Evolutionary conservation across 2,113 vertebrate genomes (phyloP), one percentile per base, ranked within the genome.

Genomic region (Tragulus kanchil): DNA sequence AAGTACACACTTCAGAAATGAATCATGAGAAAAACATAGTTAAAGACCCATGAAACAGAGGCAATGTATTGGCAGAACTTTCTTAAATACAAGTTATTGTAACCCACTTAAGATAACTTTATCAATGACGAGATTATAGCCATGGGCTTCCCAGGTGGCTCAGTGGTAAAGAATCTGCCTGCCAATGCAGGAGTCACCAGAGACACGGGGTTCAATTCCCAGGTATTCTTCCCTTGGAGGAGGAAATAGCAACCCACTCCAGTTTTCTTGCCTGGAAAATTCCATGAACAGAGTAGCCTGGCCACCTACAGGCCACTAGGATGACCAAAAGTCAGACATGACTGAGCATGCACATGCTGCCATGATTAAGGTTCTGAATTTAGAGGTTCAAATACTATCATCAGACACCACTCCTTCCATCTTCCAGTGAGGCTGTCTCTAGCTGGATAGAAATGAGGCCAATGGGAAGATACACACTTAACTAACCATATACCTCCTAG

Each of bases 401-500:
- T 28, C 36, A 84, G 15, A 36, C 6, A 83, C 10, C 4, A 36
- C 3, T 28, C 8, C 1, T 56, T 56, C 52, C 19, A 45, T 45
- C 52, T 89, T 42, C 16, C 28, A 7, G 15, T 2, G 42, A 89
- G 3, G 5, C 23, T 69, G 14, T 13, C 0, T 87, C 61, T 17
- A 31, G 0, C 6, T 7, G 14, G 8, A 8, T 15, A 62, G 14
- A 87, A 65, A 31, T 1, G 23, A 52, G 14, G 28, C 12, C 4
- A 42, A 28, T 4, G 8, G 7, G 3, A 65, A 48, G 19, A 73
- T 5, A 8, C 1, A 6, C 1, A n/a, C 19, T 15, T 42, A 25
- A 26, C 3, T 54, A 69, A 2, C 2, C 8, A 28, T 36, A n/a
- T 0, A 26, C 23, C 8, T 85, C 65, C 0, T 31, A 13, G 14